These are phyloP conservation scores for Fragum sueziense DNA, from an alignment of 2,888 invertebrate genomes.

Conservation along the genomic window DNA sequence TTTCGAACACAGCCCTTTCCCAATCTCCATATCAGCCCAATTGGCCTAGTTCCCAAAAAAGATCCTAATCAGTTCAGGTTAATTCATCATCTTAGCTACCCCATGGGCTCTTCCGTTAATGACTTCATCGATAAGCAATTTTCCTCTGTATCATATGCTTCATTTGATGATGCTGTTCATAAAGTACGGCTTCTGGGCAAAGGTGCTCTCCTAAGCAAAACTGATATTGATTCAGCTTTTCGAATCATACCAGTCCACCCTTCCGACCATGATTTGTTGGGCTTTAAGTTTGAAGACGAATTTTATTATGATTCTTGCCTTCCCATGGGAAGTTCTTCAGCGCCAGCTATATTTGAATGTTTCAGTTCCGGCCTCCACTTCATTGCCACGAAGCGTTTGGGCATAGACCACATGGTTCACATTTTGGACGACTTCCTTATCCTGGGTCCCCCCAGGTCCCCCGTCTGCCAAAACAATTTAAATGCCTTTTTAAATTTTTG, in stretches of 20 bases:
- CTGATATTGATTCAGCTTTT: constrained; percentile 39
- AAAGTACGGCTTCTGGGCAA: constrained; percentile 17
- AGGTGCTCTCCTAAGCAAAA: constrained; percentile 27
- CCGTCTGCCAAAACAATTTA: not conserved
- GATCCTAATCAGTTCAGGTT: constrained; percentile 24
- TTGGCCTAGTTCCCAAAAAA: constrained; percentile 46
- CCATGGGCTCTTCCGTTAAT: constrained; percentile 41
- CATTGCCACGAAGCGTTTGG: constrained; percentile 18
- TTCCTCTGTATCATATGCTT: constrained; percentile 26
- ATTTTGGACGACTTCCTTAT: constrained; percentile 42
- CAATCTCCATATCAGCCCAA: constrained; percentile 30
- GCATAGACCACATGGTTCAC: constrained; percentile 23
- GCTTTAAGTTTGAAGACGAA: constrained; percentile 30
- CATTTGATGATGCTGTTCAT: constrained; percentile 36
- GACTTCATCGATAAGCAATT: constrained; percentile 26
- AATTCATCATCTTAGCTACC: constrained; percentile 41
- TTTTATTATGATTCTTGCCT: constrained; percentile 45
- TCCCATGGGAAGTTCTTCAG: constrained; percentile 33
- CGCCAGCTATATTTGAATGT: constrained; percentile 34
- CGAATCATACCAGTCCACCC: constrained; percentile 40
- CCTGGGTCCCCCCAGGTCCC: constrained; percentile 15
- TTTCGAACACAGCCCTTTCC: constrained; percentile 30
- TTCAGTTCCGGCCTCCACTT: constrained; percentile 40
- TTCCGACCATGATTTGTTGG: constrained; percentile 34
- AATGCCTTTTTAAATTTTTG: constrained; percentile 20